Conservation (phyloP, 1,140 invertebrate species). For the Paralvinella palmiformis region DNA sequence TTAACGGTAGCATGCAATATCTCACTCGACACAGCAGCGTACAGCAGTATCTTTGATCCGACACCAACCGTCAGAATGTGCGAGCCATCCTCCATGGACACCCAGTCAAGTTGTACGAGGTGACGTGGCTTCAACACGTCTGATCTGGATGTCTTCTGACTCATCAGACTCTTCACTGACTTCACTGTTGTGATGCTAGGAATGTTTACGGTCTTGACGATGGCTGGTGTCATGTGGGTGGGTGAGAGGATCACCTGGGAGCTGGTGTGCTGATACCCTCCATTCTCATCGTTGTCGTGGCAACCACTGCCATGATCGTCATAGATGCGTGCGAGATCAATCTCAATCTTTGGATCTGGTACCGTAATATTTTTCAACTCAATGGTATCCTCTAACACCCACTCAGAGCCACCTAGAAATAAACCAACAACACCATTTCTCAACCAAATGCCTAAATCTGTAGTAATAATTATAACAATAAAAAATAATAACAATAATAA, state of each 20-base stretch:
- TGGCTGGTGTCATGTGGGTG: neutral
- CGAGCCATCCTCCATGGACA: constrained; percentile 96
- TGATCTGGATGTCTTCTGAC: constrained; percentile 1
- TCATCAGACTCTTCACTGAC: constrained; percentile 3
- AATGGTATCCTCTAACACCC: constrained; percentile 91
- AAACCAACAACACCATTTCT: neutral
- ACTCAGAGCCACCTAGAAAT: constrained; percentile 71
- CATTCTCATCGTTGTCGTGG: neutral
- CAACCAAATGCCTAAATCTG: no score
- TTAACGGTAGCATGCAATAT: constrained; percentile 35
- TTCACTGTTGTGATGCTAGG: constrained; percentile 14
- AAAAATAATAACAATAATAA: no score
- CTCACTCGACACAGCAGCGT: constrained; percentile 50
- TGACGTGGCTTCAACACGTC: constrained; percentile 49
- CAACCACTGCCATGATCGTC: constrained; percentile 2
- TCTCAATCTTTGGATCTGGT: constrained; percentile 43
- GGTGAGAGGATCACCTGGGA: neutral
- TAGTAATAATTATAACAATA: no score
- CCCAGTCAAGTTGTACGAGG: constrained; percentile 92
- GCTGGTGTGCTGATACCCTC: neutral
- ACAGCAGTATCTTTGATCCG: constrained; percentile 69
- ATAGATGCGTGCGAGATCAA: constrained; percentile 36
- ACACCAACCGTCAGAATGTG: constrained; percentile 96
- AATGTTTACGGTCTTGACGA: constrained; percentile 2
- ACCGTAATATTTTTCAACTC: constrained; percentile 46